Percentiles rank a stretch among this genome's conserved stretches.
These are phyloP conservation scores for Fulica atra DNA, from an alignment of 2,113 vertebrate genomes.

Conservation along the genomic window DNA sequence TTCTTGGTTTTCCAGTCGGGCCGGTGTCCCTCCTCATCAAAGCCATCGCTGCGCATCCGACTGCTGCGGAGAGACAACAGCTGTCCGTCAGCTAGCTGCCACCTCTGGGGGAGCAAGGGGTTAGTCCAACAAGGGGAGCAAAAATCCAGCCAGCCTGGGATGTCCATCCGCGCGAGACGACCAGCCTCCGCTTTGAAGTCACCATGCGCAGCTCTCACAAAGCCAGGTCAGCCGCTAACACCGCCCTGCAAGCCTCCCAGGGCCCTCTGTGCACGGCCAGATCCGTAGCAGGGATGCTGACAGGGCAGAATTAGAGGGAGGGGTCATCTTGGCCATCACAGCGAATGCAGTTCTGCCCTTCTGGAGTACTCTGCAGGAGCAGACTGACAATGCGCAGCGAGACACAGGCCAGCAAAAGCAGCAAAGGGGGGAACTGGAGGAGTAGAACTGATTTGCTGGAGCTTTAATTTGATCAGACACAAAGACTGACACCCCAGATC, in stretches of 20 bases:
- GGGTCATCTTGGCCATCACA: not conserved
- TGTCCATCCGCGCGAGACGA: not conserved
- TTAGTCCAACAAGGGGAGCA: not conserved
- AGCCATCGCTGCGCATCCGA: slow-evolving; percentile 91
- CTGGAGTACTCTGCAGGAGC: not conserved
- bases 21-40: slow-evolving; percentile 79
- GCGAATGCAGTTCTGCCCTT: not conserved
- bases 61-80: slow-evolving; percentile 71
- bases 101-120: not conserved
- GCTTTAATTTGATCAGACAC: not conserved
- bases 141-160: not conserved
- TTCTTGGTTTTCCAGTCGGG: slow-evolving; percentile 69
- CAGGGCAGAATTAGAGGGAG: not conserved
- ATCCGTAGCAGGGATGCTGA: not conserved
- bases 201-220: not conserved
- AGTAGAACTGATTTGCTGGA: not conserved
- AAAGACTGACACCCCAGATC: not conserved
- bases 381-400: not conserved
- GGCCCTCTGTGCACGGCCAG: not conserved
- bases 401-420: not conserved
- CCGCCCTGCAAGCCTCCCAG: not conserved
- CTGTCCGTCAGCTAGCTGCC: not conserved
- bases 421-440: not conserved
- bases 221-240: not conserved
- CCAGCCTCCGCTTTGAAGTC: not conserved